Evolutionary conservation across 1,140 invertebrate genomes (phyloP).

Genomic region (Hylaeus volcanicus): DNA sequence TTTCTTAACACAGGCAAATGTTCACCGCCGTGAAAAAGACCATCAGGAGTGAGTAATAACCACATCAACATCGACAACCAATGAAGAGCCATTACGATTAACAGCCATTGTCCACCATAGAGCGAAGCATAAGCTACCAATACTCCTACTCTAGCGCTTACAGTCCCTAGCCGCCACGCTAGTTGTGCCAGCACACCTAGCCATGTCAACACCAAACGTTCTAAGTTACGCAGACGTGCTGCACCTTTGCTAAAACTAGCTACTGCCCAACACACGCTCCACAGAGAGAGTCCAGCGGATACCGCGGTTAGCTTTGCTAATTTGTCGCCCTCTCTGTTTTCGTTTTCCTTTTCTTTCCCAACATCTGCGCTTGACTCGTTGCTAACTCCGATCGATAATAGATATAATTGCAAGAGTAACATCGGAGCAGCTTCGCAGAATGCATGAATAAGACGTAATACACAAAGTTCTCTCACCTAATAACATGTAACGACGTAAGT

Average conservation of each 20-base stretch:
- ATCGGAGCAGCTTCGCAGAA: conserved; percentile 94
- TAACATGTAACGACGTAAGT: conserved; percentile 5
- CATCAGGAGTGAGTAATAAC: conserved; percentile 90
- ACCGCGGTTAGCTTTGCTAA: conserved; percentile 90
- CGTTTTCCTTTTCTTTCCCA: conserved; percentile 51
- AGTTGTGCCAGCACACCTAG: conserved; percentile 90
- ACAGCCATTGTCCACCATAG: conserved; percentile 84
- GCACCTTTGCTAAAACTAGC: conserved; percentile 95
- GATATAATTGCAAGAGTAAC: conserved; percentile 90
- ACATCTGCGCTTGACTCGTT: conserved; percentile 51
- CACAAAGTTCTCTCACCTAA: conserved; percentile 85
- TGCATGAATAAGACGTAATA: conserved; percentile 91
- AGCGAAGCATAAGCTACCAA: conserved; percentile 92
- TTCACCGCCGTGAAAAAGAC: conserved; percentile 89
- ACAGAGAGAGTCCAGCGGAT: conserved; percentile 89
- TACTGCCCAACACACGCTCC: conserved; percentile 94
- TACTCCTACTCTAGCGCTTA: conserved; percentile 89
- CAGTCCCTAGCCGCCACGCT: conserved; percentile 91
- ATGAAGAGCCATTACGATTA: conserved; percentile 90
- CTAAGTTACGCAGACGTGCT: conserved; percentile 87
- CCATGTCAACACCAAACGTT: conserved; percentile 92
- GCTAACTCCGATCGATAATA: conserved; percentile 83
- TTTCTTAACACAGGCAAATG: conserved; percentile 85
- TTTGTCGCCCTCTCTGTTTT: conserved; percentile 71
- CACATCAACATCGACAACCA: conserved; percentile 93